Base-by-base conservation (phyloP, 1,140 invertebrate species). In the Diachasma alloeum region DNA sequence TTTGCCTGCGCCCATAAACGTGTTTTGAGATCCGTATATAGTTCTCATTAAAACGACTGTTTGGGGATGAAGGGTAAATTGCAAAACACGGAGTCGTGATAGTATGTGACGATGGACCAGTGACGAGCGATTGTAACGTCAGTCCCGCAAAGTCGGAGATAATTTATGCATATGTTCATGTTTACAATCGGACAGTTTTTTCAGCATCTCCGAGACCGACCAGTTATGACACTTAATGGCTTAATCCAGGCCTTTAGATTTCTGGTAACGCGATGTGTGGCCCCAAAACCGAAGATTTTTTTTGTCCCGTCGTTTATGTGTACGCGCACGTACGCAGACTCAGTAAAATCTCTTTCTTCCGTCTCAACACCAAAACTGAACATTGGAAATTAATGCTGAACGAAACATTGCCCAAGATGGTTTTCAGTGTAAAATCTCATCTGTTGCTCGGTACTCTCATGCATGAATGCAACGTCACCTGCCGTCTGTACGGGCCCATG, bases 391-490 rank as follows among this genome's bases (percentile, higher is more conserved):
- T 9, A 63, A 39, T 42, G 39, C 56, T 42, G 63, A 59, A 71
- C 44, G 74, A 76, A 70, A 76, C 70, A 72, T 66, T 59, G 75
- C 80, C 81, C 82, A 81, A 85, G 82, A 56, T 56, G 48, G 48
- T 22, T 56, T 56, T 56, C 48, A 56, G 84, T 83, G 79, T 81
- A 72, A 80, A 78, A 81, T 42, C 39, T 53, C 37, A 39, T 37
- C 17, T 37, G 75, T 66, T 68, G 70, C 83, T 74, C 82, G 81
- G 80, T 76, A 78, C 79, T 81, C 83, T 86, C 82, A 85, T 86
- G 83, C 85, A 86, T 86, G 85, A 87, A 87, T 86, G 85, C 85
- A 86, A 86, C 84, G 84, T 85, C 84, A 85, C 81, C 82, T 83
- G 84, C 82, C 80, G 83, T 84, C 79, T 69, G 56, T 76, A 79